Percentiles rank a stretch among this genome's conserved stretches.
phyloP scores from a whole-genome alignment of 2,888 invertebrate genomes.

The Hypolimnas misippus region DNA sequence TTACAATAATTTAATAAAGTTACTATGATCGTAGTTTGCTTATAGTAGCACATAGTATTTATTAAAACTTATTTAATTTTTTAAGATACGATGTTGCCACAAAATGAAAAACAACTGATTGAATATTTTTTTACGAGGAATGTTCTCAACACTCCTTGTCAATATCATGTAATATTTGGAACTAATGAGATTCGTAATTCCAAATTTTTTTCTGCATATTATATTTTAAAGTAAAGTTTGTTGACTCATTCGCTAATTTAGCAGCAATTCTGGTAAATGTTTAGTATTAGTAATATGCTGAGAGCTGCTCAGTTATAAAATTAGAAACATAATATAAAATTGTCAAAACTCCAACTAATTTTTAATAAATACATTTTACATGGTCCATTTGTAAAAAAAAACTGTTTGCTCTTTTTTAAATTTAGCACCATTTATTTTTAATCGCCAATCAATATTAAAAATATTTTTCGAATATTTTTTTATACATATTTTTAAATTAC shows the following conservation, averaged over 20 bases:
- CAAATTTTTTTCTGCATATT: neutral
- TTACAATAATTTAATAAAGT: too few relatives aligned
- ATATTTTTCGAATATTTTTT: slow-evolving; percentile 20
- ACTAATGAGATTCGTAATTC: slow-evolving; percentile 6
- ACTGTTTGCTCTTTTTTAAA: slow-evolving; percentile 4
- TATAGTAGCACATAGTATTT: too few relatives aligned
- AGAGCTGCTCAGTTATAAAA: slow-evolving; percentile 37
- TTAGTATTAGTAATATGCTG: neutral
- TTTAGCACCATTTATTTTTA: slow-evolving; percentile 30
- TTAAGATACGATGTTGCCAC: neutral
- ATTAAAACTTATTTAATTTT: neutral
- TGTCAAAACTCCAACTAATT: slow-evolving; percentile 69
- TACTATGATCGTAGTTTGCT: too few relatives aligned
- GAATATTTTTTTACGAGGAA: neutral
- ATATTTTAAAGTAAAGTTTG: neutral
- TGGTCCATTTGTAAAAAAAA: slow-evolving; percentile 52
- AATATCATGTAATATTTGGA: neutral
- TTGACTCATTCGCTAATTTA: neutral
- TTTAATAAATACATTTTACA: slow-evolving; percentile 57
- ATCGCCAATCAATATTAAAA: slow-evolving; percentile 20
- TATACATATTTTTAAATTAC: slow-evolving; percentile 3
- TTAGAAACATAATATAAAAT: slow-evolving; percentile 75
- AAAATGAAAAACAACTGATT: neutral
- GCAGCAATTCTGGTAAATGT: neutral
- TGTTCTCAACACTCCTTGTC: neutral